These are phyloP conservation scores for Osmerus mordax DNA, from an alignment of 2,113 vertebrate species.

Conservation along the genomic window DNA sequence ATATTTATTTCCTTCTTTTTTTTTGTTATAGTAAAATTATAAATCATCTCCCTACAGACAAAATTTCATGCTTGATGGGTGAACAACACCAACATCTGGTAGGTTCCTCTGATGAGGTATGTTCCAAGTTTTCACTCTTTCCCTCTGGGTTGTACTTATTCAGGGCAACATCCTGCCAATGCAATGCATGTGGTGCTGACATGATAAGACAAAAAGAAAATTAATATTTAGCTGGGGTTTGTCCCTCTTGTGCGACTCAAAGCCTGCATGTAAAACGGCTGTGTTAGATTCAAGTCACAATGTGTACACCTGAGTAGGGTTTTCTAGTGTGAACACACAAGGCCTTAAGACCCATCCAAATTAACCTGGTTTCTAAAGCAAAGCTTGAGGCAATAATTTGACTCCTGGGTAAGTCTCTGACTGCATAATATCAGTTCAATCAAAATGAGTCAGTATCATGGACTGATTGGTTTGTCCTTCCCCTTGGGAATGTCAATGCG, in stretches of 20 bases:
- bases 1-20: conserved; percentile 22
- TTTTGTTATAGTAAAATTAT: conserved; percentile 60
- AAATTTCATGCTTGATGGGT: conserved; percentile 70
- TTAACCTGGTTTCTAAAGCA: conserved; percentile 40
- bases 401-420: conserved; percentile 8
- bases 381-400: conserved; percentile 14
- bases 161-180: conserved; percentile 49
- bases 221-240: conserved; percentile 41
- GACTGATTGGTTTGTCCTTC: conserved; percentile 14
- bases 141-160: conserved; percentile 45
- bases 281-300: conserved; percentile 47
- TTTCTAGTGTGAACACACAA: conserved; percentile 22
- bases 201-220: conserved; percentile 46
- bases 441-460: conserved; percentile 8
- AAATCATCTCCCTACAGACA: conserved; percentile 70
- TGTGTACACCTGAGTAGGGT: conserved; percentile 41
- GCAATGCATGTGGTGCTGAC: conserved; percentile 40
- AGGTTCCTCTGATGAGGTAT: conserved; percentile 60
- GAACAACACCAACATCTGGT: conserved; percentile 69
- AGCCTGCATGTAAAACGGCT: conserved; percentile 25
- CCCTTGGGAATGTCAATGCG: neutral
- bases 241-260: neutral
- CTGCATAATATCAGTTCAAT: conserved; percentile 18
- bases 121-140: conserved; percentile 41
- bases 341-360: conserved; percentile 43